Percentiles rank a stretch among this genome's conserved stretches.
Evolutionary conservation across 1,140 invertebrate species (phyloP).

Genomic region (Neelides sp.): DNA sequence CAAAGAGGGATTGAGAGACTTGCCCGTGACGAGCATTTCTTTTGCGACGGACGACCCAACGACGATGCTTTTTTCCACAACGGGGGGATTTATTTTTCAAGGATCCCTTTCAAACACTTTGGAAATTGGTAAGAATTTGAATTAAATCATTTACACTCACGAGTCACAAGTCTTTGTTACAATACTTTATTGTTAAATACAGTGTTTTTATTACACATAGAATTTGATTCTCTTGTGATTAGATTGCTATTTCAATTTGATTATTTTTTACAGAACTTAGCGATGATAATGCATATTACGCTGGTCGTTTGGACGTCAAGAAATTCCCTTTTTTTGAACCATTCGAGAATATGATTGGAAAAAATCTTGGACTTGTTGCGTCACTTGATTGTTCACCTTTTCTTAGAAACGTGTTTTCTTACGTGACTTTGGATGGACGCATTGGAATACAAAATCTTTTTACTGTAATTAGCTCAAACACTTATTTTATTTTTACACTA

Average conservation of each 20-base stretch:
- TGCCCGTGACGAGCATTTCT: conserved; percentile 14
- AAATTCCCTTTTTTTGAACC: conserved; percentile 10
- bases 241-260: neutral
- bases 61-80: conserved; percentile 17
- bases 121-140: conserved; percentile 15
- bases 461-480: too few relatives aligned
- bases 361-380: conserved; percentile 7
- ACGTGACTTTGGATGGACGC: conserved; percentile 7
- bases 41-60: conserved; percentile 21
- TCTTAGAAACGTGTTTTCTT: conserved; percentile 21
- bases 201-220: neutral
- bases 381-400: conserved; percentile 21
- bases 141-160: neutral
- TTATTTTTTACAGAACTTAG: neutral
- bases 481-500: too few relatives aligned
- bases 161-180: neutral
- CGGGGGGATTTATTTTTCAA: conserved; percentile 28
- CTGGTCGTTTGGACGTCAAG: neutral
- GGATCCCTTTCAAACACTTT: conserved; percentile 18
- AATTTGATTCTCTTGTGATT: neutral
- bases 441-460: conserved; percentile 19
- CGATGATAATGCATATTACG: neutral
- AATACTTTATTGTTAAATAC: neutral
- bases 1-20: conserved; percentile 19
- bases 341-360: neutral